phyloP scores from a whole-genome alignment of 2,797 vertebrate species.

The Anolis apletophallus region DNA sequence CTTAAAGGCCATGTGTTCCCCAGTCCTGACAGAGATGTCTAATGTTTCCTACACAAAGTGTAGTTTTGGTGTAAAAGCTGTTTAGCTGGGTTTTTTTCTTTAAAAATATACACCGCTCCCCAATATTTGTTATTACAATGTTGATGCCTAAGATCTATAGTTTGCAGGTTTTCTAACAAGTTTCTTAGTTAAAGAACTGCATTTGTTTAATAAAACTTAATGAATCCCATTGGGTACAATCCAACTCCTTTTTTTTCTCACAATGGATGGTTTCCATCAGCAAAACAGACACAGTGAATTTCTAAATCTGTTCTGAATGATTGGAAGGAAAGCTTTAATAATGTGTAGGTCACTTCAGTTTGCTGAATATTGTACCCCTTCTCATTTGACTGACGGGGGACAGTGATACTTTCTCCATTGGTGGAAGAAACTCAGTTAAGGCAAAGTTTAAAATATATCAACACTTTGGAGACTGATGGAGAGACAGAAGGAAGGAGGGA shows the following conservation, averaged over 20 bases:
- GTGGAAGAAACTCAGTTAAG: not conserved
- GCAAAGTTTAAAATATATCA: not conserved
- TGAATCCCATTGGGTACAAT: not conserved
- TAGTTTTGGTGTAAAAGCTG: rapidly evolving
- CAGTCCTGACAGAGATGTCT: not conserved
- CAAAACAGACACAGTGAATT: not conserved
- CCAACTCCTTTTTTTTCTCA: not conserved
- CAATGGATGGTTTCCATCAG: not conserved
- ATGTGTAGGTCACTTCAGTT: not conserved
- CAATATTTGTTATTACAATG: constrained; percentile 28
- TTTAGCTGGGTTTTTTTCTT: no score
- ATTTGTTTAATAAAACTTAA: constrained; percentile 22
- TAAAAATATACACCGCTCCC: no score
- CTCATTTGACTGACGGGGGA: not conserved
- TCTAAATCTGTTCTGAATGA: not conserved
- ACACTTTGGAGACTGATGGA: not conserved
- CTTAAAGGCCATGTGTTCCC: not conserved
- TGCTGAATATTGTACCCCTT: no score
- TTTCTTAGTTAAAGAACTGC: constrained; percentile 51
- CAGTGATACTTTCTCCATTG: not conserved
- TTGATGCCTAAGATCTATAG: constrained; percentile 31
- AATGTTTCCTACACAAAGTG: no score
- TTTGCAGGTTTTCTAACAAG: constrained; percentile 65
- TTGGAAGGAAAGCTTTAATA: not conserved
- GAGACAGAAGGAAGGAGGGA: no score